These are phyloP conservation scores for Poecile atricapillus DNA, from an alignment of 2,113 vertebrate species.

Conservation along the genomic window DNA sequence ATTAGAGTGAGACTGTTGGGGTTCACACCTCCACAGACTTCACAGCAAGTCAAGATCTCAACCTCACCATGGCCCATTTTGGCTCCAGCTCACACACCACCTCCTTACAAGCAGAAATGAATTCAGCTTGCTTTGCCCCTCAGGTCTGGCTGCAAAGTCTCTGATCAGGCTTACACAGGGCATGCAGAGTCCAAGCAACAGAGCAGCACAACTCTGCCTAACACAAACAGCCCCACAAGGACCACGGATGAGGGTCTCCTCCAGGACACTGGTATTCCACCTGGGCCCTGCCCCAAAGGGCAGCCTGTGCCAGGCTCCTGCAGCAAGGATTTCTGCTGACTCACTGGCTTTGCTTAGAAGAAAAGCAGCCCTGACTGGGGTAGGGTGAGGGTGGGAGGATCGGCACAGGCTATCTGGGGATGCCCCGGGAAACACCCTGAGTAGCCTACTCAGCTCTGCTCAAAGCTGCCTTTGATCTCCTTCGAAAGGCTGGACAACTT, in stretches of 20 bases:
- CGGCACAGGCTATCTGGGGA: background rate
- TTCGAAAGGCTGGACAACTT: background rate
- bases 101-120: background rate
- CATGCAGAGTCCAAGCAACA: rapidly evolving
- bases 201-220: background rate
- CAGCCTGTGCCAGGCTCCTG: background rate
- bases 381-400: background rate
- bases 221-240: background rate
- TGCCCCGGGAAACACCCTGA: background rate
- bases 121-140: background rate
- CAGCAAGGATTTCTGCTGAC: background rate
- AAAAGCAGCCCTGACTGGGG: background rate
- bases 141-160: background rate
- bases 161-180: background rate
- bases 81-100: background rate
- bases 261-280: background rate
- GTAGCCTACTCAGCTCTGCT: background rate
- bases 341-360: background rate
- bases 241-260: rapidly evolving
- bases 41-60: background rate
- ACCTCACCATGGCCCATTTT: background rate
- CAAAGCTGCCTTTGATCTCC: conserved; percentile 48
- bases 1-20: background rate
- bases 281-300: rapidly evolving
- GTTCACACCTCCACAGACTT: background rate